Evolutionary conservation across 2,113 vertebrate species (phyloP).

Genomic region (Eurypyga helias): DNA sequence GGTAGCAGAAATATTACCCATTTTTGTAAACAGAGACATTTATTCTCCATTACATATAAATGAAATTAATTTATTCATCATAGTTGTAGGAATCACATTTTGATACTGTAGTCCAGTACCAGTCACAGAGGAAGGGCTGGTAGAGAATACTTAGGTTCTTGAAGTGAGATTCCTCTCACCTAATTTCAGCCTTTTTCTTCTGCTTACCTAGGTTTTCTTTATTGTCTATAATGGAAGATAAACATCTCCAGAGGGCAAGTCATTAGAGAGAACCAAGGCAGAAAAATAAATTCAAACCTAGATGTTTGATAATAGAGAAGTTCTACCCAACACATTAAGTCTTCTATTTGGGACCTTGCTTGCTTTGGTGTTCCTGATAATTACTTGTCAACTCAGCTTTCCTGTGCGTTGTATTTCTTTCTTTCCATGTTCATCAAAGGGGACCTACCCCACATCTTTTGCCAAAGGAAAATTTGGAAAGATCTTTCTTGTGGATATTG

Average conservation of each 20-base stretch:
- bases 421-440: background rate
- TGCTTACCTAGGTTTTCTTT: background rate
- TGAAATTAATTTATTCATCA: background rate
- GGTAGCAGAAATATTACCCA: background rate
- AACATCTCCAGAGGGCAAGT: background rate
- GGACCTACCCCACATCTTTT: background rate
- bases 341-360: background rate
- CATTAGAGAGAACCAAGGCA: background rate
- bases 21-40: background rate
- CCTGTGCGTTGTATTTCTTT: background rate
- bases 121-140: background rate
- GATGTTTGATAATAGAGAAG: background rate
- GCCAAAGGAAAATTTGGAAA: background rate
- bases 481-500: background rate
- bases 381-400: background rate
- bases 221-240: background rate
- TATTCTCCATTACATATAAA: background rate
- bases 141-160: background rate
- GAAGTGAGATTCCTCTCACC: background rate
- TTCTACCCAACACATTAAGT: background rate
- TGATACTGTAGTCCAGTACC: background rate
- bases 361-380: background rate
- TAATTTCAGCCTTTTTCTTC: background rate
- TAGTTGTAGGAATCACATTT: background rate
- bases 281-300: background rate